Base-by-base conservation (phyloP, 2,113 vertebrate species). In the Propithecus coquereli region DNA sequence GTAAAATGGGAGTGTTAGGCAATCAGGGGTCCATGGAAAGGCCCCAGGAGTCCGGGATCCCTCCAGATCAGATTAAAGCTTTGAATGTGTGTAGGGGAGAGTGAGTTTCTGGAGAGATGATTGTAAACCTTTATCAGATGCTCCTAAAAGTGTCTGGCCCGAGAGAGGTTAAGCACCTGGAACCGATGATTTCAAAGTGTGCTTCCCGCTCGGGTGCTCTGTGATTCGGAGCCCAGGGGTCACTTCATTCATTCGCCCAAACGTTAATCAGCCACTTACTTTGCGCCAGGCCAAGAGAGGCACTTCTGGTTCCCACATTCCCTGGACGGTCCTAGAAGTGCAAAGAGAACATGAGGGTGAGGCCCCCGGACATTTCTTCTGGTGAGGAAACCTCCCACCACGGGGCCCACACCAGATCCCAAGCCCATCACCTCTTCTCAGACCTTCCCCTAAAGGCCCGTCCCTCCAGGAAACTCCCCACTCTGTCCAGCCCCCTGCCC, bases 401-500 rank as follows among this genome's bases (percentile, higher is more conserved):
- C 17, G 27, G 43, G 2, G 23, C 70, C 10, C 61, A 37, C 47
- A 30, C 20, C 1, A 30, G 40, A 8, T 45, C 71, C 50, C 45
- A 22, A 0, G 0, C 61, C 84, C 74, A 5, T n/a, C 47, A 11
- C 5, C 65, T 50, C 59, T 74, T 74, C 79, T 32, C 9, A 18
- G 43, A 11, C 43, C 65, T 25, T 45, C 3, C 37, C 6, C n/a
- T 68, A 13, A 25, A 34, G 65, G 14, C 14, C 6, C 0, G 2
- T 25, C 30, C 3, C 2, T 47, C 70, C 52, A 68, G 12, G 23
- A 63, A 76, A 81, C n/a, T 1, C 0, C 10, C 81, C 23, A 16
- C 27, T 2, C 63, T 27, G 13, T 18, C 54, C 2, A 0, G 13
- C 1, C 40, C 16, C 37, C 27, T 0, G 11, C 10, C 30, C 11